These are phyloP conservation scores for Eumaeus atala DNA, from an alignment of 1,140 invertebrate genomes.

Conservation along the genomic window DNA sequence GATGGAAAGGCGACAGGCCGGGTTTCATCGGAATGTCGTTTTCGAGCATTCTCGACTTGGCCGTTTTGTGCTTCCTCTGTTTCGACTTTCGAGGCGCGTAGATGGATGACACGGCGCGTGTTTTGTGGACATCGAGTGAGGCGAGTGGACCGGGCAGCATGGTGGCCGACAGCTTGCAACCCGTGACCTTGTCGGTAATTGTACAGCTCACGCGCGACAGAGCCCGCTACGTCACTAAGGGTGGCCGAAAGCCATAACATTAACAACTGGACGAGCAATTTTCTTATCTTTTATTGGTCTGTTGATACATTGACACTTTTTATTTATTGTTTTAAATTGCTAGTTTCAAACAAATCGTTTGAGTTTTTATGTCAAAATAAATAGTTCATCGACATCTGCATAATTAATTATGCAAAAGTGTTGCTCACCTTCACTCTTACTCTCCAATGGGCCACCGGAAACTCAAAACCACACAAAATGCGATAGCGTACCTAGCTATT, in stretches of 20 bases:
- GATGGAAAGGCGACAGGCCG: conserved; percentile 59
- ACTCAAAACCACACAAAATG: too few species aligned
- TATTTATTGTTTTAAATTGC: too few species aligned
- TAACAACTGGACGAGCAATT: conserved; percentile 10
- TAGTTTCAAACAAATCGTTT: too few species aligned
- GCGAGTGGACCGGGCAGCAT: conserved; percentile 59
- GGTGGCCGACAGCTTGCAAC: conserved; percentile 46
- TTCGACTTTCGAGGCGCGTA: conserved; percentile 59
- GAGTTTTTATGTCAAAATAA: too few species aligned
- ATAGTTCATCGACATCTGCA: too few species aligned
- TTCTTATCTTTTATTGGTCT: background rate
- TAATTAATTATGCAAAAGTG: too few species aligned
- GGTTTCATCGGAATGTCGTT: conserved; percentile 54
- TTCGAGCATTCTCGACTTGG: conserved; percentile 60
- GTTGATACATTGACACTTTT: too few species aligned
- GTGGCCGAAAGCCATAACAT: conserved; percentile 24
- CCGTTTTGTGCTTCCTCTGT: conserved; percentile 50
- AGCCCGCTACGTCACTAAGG: conserved; percentile 28
- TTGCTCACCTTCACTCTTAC: too few species aligned
- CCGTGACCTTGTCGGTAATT: conserved; percentile 46
- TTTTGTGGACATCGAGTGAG: conserved; percentile 51
- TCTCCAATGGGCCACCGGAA: too few species aligned
- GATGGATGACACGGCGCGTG: conserved; percentile 63
- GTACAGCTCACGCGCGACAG: conserved; percentile 39
- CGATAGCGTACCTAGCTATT: too few species aligned